A percentile compares a stretch with the other conserved stretches of the same genome.
phyloP scores from a whole-genome alignment of 2,113 vertebrate genomes.

The Corapipo altera region DNA sequence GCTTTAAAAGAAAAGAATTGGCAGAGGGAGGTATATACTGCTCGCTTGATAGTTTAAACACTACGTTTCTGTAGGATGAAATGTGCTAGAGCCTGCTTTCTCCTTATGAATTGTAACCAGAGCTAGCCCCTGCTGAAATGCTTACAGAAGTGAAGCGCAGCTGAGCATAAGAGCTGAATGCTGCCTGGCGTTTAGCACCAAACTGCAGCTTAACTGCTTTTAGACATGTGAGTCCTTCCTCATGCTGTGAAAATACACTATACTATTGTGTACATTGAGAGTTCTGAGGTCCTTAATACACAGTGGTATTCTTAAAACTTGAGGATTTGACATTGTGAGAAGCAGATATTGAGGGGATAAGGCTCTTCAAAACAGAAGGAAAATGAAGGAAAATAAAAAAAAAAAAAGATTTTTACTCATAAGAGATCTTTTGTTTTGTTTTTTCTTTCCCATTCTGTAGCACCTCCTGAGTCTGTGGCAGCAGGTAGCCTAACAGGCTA shows the following conservation, averaged over 20 bases:
- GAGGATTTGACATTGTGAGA: background rate
- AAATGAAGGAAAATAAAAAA: background rate
- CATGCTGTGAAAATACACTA: background rate
- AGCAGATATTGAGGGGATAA: background rate
- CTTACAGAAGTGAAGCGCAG: background rate
- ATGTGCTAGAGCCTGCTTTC: background rate
- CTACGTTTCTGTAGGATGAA: background rate
- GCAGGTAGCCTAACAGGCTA: slow-evolving; percentile 37
- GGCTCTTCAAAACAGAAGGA: background rate
- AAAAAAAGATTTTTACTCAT: background rate
- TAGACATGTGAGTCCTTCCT: background rate
- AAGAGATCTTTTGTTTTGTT: background rate
- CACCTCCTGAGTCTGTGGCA: slow-evolving; percentile 11
- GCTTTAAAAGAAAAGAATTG: background rate
- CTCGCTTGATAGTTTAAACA: background rate
- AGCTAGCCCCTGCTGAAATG: background rate
- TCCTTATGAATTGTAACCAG: background rate
- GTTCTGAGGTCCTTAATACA: background rate
- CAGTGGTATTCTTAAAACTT: background rate
- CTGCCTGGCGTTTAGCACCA: background rate
- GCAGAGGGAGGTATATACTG: background rate
- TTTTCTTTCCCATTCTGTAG: background rate
- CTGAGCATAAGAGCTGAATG: background rate
- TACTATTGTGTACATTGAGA: background rate
- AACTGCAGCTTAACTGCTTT: background rate